These are phyloP conservation scores for Callithrix jacchus DNA, from an alignment of 2,113 vertebrate genomes.

Conservation along the genomic window DNA sequence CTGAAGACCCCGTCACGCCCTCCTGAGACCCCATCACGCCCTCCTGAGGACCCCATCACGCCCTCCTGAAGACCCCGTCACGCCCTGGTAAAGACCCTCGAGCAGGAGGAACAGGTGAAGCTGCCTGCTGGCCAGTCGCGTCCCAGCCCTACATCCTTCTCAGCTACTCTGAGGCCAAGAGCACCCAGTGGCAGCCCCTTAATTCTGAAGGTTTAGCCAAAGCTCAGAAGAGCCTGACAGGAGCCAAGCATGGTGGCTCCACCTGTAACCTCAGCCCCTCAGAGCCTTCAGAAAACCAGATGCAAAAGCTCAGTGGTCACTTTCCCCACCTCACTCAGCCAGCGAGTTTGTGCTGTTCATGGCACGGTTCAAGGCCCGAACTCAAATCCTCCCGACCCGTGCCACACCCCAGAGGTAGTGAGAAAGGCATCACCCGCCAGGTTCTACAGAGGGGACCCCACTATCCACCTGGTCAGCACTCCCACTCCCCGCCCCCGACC, in stretches of 20 bases:
- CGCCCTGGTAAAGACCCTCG: accelerated
- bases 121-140: not conserved
- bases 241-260: too few relatives aligned
- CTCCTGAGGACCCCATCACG: too few relatives aligned
- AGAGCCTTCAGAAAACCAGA: not conserved
- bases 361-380: not conserved
- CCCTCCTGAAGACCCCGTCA: not conserved
- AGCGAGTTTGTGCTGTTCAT: not conserved
- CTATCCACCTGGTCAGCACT: not conserved
- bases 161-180: not conserved
- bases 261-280: too few relatives aligned
- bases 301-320: not conserved
- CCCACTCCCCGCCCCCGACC: not conserved
- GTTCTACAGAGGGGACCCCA: not conserved
- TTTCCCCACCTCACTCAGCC: not conserved
- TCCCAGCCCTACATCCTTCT: not conserved
- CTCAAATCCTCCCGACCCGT: not conserved
- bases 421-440: not conserved
- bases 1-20: too few relatives aligned
- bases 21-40: not conserved
- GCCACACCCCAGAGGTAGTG: not conserved
- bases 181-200: not conserved
- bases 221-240: not conserved
- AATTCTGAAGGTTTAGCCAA: not conserved
- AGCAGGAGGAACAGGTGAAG: accelerated